A percentile compares a stretch with the other conserved stretches of the same genome.
phyloP scores from a whole-genome alignment of 1,140 invertebrate genomes.

The Lepidurus arcticus region DNA sequence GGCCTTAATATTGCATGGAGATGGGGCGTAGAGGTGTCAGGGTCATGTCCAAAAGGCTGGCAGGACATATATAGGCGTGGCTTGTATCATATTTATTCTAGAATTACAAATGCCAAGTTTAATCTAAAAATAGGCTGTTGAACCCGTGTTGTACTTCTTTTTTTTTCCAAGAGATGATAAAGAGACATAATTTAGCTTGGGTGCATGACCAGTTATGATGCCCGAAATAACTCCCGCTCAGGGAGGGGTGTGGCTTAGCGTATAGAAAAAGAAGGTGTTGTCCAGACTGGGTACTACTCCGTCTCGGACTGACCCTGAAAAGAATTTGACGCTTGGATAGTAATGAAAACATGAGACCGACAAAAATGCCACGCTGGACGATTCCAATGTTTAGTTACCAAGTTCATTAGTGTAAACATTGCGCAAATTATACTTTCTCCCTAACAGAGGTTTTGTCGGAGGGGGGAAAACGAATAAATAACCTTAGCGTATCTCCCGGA shows the following conservation, averaged over 20 bases:
- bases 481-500: constrained; percentile 14
- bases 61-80: background rate
- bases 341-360: constrained; percentile 5
- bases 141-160: background rate
- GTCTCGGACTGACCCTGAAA: constrained; percentile 13
- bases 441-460: background rate
- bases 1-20: background rate
- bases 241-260: background rate
- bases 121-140: background rate
- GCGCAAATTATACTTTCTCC: background rate
- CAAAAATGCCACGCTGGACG: background rate
- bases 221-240: background rate
- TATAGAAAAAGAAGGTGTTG: background rate
- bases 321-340: background rate
- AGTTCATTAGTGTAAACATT: constrained; percentile 12
- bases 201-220: background rate
- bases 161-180: background rate
- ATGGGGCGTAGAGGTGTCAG: background rate
- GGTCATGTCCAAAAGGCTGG: background rate
- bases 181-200: background rate
- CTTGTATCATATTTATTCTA: constrained; percentile 19
- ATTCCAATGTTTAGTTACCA: background rate
- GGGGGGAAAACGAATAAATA: background rate
- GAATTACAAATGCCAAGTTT: constrained; percentile 11
- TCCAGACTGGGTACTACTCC: background rate